These are phyloP conservation scores for Morbakka virulenta DNA, from an alignment of 30 jellyfish, hydroid and myxozoan genomes.

Conservation along the genomic window DNA sequence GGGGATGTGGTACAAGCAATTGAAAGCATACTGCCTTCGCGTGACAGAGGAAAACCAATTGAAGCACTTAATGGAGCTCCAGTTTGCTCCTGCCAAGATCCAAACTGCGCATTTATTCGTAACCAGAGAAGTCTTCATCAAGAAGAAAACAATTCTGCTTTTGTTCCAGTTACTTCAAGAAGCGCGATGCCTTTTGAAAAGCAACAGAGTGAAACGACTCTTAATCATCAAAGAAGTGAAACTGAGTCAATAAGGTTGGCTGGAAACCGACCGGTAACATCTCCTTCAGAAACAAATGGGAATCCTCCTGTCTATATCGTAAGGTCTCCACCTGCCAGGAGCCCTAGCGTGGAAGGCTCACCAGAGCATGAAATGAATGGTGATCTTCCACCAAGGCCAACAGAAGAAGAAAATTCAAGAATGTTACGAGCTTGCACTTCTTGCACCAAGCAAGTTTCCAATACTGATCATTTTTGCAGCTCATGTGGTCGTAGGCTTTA, in stretches of 20 bases:
- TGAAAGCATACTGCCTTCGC: conserved; percentile 60
- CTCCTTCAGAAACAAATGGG: conserved; percentile 20
- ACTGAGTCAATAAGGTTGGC: conserved; percentile 14
- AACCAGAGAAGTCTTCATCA: not conserved
- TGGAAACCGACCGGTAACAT: not conserved
- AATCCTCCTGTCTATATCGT: conserved; percentile 57
- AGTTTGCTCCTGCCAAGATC: conserved; percentile 47
- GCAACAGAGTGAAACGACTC: not conserved
- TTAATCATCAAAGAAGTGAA: not conserved
- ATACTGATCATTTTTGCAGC: conserved; percentile 54
- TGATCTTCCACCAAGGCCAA: too few species aligned
- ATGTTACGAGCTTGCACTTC: conserved; percentile 19
- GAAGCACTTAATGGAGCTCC: not conserved
- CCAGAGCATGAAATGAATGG: too few species aligned
- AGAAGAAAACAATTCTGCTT: conserved; percentile 55
- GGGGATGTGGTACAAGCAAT: conserved; percentile 62
- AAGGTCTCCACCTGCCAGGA: conserved; percentile 56
- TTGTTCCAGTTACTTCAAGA: conserved; percentile 41
- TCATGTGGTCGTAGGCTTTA: conserved; percentile 45
- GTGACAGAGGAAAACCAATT: conserved; percentile 26
- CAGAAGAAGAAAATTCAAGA: too few species aligned
- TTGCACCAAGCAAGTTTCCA: conserved; percentile 35
- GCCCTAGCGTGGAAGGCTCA: too few species aligned
- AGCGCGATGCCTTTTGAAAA: conserved; percentile 18
- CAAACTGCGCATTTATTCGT: conserved; percentile 27